A percentile compares a stretch with the other conserved stretches of the same genome.
Conservation (phyloP, 2,888 invertebrate genomes). For the Platycnemis pennipes region DNA sequence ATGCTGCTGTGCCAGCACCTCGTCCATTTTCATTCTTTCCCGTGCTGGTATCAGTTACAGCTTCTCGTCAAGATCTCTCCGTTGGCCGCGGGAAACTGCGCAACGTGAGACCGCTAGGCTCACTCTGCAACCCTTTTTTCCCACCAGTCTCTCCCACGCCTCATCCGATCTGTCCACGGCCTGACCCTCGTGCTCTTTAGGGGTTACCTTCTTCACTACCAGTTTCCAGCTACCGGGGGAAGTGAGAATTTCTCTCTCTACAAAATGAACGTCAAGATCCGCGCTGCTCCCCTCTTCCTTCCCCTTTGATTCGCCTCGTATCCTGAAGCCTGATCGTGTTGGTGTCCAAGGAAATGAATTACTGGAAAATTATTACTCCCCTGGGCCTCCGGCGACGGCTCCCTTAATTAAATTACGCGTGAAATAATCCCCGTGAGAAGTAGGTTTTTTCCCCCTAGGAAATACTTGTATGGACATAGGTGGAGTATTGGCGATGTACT, state of each 20-base stretch:
- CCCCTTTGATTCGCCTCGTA: not conserved
- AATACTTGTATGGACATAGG: not conserved
- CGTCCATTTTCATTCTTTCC: constrained; percentile 49
- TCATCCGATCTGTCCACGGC: not conserved
- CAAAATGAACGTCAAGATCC: not conserved
- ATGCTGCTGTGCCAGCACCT: not conserved
- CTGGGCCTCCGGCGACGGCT: not conserved
- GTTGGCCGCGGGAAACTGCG: not conserved
- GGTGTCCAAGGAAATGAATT: not conserved
- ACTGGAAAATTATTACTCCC: not conserved
- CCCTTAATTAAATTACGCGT: not conserved
- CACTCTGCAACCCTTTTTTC: constrained; percentile 32
- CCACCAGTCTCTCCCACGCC: not conserved
- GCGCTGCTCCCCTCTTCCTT: not conserved
- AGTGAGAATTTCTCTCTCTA: constrained; percentile 17
- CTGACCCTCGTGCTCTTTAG: not conserved
- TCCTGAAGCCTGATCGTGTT: not conserved
- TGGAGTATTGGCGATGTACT: too few relatives aligned
- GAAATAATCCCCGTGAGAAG: not conserved
- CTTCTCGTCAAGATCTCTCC: not conserved
- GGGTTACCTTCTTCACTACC: constrained; percentile 28
- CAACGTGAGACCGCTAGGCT: constrained; percentile 40
- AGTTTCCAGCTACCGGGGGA: constrained; percentile 52
- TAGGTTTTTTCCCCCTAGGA: not conserved
- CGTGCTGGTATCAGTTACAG: constrained; percentile 12